Evolutionary conservation across 35 echinoderm and acorn worm genomes (phyloP).

Genomic region (Strongylocentrotus purpuratus): DNA sequence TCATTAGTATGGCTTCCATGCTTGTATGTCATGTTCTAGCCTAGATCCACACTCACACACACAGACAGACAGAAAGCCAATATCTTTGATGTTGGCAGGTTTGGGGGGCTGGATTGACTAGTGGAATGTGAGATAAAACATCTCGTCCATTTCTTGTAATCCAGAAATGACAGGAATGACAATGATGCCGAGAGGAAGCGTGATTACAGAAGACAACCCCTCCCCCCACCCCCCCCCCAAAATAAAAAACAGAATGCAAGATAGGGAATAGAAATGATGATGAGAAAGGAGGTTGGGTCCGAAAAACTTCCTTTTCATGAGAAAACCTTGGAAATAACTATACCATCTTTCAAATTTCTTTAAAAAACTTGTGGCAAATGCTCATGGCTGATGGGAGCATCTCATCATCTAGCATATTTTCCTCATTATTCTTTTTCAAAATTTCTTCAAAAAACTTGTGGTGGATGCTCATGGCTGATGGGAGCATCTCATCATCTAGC

Average conservation of each 20-base stretch:
- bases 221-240: too few relatives aligned
- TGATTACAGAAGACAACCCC: not conserved
- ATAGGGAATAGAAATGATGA: not conserved
- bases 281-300: not conserved
- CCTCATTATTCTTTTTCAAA: too few relatives aligned
- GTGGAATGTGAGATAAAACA: not conserved
- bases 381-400: too few relatives aligned
- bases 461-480: too few relatives aligned
- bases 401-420: too few relatives aligned
- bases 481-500: too few relatives aligned
- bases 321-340: too few relatives aligned
- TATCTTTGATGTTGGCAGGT: not conserved
- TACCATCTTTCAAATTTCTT: too few relatives aligned
- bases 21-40: not conserved
- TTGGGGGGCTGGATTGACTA: not conserved
- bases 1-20: not conserved
- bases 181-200: not conserved
- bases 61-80: not conserved
- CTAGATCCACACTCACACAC: not conserved
- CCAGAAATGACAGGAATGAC: not conserved
- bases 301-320: not conserved
- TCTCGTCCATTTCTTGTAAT: not conserved
- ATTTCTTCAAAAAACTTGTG: too few relatives aligned
- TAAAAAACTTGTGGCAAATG: too few relatives aligned
- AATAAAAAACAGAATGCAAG: not conserved